A percentile compares a stretch with the other conserved stretches of the same genome.
These are phyloP conservation scores for Pseudoips prasinana DNA, from an alignment of 2,888 invertebrate genomes.

Conservation along the genomic window DNA sequence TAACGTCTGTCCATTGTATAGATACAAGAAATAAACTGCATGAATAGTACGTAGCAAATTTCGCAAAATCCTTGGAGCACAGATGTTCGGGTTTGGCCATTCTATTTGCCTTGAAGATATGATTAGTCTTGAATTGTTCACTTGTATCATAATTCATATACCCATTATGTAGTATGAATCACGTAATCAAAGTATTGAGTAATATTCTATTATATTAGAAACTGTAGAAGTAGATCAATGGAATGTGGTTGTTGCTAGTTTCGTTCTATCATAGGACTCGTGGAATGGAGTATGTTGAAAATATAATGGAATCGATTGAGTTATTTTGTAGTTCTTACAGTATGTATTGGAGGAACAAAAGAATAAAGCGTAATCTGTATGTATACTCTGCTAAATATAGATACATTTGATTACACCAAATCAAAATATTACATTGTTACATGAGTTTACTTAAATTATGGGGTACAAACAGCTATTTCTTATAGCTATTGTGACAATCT, in stretches of 20 bases:
- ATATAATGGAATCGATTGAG: too few relatives aligned
- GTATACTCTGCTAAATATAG: too few relatives aligned
- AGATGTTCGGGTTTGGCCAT: constrained; percentile 37
- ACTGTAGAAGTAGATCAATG: not conserved
- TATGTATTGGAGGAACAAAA: too few relatives aligned
- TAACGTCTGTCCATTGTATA: not conserved
- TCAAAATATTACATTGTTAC: too few relatives aligned
- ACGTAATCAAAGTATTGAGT: constrained; percentile 33
- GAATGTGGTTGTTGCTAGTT: not conserved
- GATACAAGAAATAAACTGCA: constrained; percentile 5
- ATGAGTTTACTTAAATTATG: too few relatives aligned
- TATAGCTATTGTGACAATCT: too few relatives aligned
- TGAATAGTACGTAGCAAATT: constrained; percentile 27
- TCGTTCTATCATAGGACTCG: too few relatives aligned
- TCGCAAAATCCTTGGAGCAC: constrained; percentile 45
- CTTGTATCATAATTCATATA: constrained; percentile 27
- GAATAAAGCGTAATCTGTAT: too few relatives aligned
- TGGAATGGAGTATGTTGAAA: too few relatives aligned
- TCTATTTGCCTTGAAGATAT: constrained; percentile 67
- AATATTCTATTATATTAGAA: constrained; percentile 13
- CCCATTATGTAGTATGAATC: constrained; percentile 34
- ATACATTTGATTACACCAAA: too few relatives aligned
- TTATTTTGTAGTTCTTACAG: too few relatives aligned
- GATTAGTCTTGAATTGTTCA: constrained; percentile 53
- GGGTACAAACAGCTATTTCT: too few relatives aligned